These are phyloP conservation scores for Epizoanthus stellaris DNA, from an alignment of 92 coral and sea anemone genomes.

Conservation along the genomic window DNA sequence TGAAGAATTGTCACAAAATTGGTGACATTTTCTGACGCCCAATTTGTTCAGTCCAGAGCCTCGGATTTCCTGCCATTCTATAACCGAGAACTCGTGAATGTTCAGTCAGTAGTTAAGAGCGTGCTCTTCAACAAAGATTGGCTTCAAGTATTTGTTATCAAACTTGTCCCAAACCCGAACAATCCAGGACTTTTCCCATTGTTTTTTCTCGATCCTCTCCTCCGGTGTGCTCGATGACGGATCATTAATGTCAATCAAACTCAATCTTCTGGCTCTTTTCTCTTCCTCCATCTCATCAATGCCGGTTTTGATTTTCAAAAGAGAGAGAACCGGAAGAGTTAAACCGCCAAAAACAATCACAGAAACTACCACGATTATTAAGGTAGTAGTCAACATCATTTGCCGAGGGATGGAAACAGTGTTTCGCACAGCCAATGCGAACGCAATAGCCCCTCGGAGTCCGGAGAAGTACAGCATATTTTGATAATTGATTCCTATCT, in stretches of 20 bases:
- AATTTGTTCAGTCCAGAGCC: too few species aligned
- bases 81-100: too few species aligned
- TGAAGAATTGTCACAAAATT: too few species aligned
- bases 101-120: constrained; percentile 40
- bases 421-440: constrained; percentile 94
- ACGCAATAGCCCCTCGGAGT: constrained; percentile 98
- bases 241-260: constrained; percentile 93
- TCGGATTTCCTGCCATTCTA: too few species aligned
- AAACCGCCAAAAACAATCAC: constrained; percentile 93
- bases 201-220: constrained; percentile 92
- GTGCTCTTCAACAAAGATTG: constrained; percentile 95
- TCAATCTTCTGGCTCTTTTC: constrained; percentile 86
- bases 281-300: constrained; percentile 91
- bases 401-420: constrained; percentile 98
- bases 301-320: constrained; percentile 88
- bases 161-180: constrained; percentile 93
- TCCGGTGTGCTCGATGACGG: constrained; percentile 94
- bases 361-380: constrained; percentile 92
- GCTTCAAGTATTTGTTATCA: constrained; percentile 93
- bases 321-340: constrained; percentile 83
- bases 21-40: too few species aligned
- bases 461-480: constrained; percentile 99
- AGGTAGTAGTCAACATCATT: constrained; percentile 97
- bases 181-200: constrained; percentile 95
- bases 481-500: constrained; percentile 84